A percentile compares a stretch with the other conserved stretches of the same genome.
Evolutionary conservation across 2,888 invertebrate species (phyloP).

Genomic region (Temnothorax ravouxi): DNA sequence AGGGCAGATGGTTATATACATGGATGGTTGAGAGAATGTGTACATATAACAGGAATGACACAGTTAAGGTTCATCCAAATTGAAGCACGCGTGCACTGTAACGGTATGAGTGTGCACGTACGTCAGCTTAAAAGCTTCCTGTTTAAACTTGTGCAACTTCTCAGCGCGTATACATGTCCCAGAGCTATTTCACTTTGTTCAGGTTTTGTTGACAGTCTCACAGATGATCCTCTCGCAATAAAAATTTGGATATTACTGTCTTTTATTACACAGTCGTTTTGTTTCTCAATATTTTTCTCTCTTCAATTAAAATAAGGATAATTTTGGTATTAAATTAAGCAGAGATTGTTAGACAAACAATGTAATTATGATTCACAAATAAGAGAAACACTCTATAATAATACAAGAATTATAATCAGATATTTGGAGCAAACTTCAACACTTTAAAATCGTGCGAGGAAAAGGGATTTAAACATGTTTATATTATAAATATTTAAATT

Average conservation of each 20-base stretch:
- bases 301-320: not conserved
- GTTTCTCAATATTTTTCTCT: not conserved
- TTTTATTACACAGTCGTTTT: not conserved
- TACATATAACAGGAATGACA: conserved; percentile 48
- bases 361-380: not conserved
- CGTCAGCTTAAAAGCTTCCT: conserved; percentile 44
- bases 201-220: conserved; percentile 19
- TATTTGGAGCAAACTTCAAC: not conserved
- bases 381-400: not conserved
- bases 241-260: not conserved
- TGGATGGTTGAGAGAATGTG: conserved; percentile 24
- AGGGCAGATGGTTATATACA: conserved; percentile 30
- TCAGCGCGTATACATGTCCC: conserved; percentile 36
- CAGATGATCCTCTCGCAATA: conserved; percentile 17
- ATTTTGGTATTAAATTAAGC: not conserved
- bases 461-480: not conserved
- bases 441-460: not conserved
- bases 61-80: conserved; percentile 54
- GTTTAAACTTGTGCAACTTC: conserved; percentile 52
- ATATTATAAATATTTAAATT: not conserved
- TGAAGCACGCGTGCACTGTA: conserved; percentile 32
- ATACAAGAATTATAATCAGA: not conserved
- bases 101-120: conserved; percentile 25
- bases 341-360: not conserved
- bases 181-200: conserved; percentile 42